These are phyloP conservation scores for Aleiodes leptofemur DNA, from an alignment of 2,888 invertebrate species.

Conservation along the genomic window DNA sequence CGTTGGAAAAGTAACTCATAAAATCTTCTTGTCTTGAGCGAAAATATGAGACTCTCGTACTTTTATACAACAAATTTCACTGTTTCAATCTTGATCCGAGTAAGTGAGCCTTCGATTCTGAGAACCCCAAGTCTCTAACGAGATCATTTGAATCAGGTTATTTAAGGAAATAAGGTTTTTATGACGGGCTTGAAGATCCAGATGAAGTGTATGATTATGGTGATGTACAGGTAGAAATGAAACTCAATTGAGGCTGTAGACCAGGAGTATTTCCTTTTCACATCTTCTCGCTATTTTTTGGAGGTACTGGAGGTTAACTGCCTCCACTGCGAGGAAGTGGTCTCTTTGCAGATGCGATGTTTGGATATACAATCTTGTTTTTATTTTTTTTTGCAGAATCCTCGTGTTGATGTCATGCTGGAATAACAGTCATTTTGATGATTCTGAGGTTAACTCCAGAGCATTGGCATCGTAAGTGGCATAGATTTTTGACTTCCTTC, in stretches of 20 bases:
- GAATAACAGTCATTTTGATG: slow-evolving; percentile 41
- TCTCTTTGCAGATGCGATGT: slow-evolving; percentile 27
- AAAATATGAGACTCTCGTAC: slow-evolving; percentile 31
- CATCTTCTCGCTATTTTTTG: not conserved
- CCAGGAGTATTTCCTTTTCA: not conserved
- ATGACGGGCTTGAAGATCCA: not conserved
- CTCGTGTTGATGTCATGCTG: slow-evolving; percentile 28
- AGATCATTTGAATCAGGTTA: slow-evolving; percentile 54
- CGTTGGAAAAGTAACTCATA: slow-evolving; percentile 17
- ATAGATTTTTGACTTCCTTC: slow-evolving; percentile 31
- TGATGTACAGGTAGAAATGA: not conserved
- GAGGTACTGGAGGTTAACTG: slow-evolving; percentile 10
- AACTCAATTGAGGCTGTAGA: not conserved
- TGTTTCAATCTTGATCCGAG: slow-evolving; percentile 54
- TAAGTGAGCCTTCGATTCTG: slow-evolving; percentile 55
- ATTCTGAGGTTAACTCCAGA: slow-evolving; percentile 41
- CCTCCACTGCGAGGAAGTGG: slow-evolving; percentile 25
- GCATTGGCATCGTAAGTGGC: slow-evolving; percentile 40
- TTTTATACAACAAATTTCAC: slow-evolving; percentile 48
- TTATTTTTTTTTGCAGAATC: slow-evolving; percentile 36
- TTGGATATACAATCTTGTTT: slow-evolving; percentile 30
- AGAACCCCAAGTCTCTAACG: slow-evolving; percentile 54
- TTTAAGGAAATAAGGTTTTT: slow-evolving; percentile 27
- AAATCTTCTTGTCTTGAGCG: slow-evolving; percentile 35
- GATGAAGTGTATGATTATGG: slow-evolving; percentile 14